Evolutionary conservation across 2,888 invertebrate species (phyloP), one percentile per base, ranked within the genome.

Genomic region (Acronicta leporina): DNA sequence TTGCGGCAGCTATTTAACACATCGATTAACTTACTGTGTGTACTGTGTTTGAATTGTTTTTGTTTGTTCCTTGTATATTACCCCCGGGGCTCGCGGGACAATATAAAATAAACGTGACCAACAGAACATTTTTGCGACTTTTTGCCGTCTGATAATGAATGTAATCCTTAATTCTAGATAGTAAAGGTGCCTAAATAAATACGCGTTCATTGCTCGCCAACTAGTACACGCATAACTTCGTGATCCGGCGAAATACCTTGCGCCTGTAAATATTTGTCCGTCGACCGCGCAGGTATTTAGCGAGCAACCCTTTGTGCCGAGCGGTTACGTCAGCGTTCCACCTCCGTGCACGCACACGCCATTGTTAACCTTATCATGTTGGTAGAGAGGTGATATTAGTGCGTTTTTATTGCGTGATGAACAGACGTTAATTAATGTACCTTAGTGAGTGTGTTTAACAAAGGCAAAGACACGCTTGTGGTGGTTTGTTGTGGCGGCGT

Each of bases 401-500:
- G 27, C 42, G 42, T n/a, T 10, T 6, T 13, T 8, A 15, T 16
- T 9, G 33, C 16, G 25, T 50, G 46, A 58, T 67, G 38, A 63
- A 63, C 56, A 58, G 59, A 47, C 44, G 46, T 63, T 70, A 67
- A 73, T 70, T 73, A 70, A 63, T 68, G 63, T 59, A 56, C 59
- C 68, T 58, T 40, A 63, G 52, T 55, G 67, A 45, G 56, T 48
- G 63, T 70, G 63, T 56, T 57, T 61, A 55, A 59, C 73, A 68
- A 61, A 56, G 68, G 68, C 45, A 59, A 63, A 66, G 73, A 55
- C 68, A 57, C 54, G 62, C 43, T 60, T 51, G 62, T 25, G 56
- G 42, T n/a, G 27, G 57, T 52, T 56, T 67, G 57, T 53, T 13
- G 64, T 35, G 70, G 57, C 47, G 38, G 35, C 8, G 38, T 1